Base-by-base conservation (phyloP, 2,113 vertebrate species). In the Saccopteryx bilineata region DNA sequence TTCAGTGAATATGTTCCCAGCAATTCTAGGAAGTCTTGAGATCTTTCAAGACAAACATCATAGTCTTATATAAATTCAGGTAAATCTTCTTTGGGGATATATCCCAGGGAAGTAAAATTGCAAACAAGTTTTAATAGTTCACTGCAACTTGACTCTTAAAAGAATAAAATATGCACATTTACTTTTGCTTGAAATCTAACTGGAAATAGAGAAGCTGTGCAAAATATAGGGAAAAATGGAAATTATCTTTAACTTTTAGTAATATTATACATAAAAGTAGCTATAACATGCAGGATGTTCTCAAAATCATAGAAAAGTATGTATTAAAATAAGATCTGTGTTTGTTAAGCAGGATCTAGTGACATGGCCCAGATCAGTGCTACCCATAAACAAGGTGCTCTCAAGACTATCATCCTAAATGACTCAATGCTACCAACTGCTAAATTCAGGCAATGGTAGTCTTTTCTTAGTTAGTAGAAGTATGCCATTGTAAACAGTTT, bases 91-190 rank as follows among this genome's bases (percentile, higher is more conserved):
- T 94, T 60, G 89, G 56, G 66, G 91, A 24, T 33, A 66, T 31
- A 93, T 33, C 50, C 9, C 83, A 48, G 7, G 61, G 39, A 93
- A 75, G 0, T 14, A 94, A 6, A 14, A 93, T 72, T 96, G 90
- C 52, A 97, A 98, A 95, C 14, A 87, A 91, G 18, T 72, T 33
- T 96, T 92, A 95, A 80, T 93, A 96, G 24, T 93, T 94, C 69
- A 91, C 9, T 60, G 54, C 24, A 96, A 50, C 50, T 84, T 87
- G 18, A 39, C 33, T 95, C 95, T 96, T 69, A 84, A 90, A 58
- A n/a, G 13, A 18, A 61, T 68, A 88, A 3, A 94, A 72, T 56
- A 90, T 93, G 69, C 54, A 84, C 58, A 79, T 56, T 96, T 46
- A 76, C 68, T 17, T 7, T 86, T 93, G 5, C 56, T 91, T 93